phyloP scores from a whole-genome alignment of 2,113 vertebrate genomes.

The Gopherus evgoodei region DNA sequence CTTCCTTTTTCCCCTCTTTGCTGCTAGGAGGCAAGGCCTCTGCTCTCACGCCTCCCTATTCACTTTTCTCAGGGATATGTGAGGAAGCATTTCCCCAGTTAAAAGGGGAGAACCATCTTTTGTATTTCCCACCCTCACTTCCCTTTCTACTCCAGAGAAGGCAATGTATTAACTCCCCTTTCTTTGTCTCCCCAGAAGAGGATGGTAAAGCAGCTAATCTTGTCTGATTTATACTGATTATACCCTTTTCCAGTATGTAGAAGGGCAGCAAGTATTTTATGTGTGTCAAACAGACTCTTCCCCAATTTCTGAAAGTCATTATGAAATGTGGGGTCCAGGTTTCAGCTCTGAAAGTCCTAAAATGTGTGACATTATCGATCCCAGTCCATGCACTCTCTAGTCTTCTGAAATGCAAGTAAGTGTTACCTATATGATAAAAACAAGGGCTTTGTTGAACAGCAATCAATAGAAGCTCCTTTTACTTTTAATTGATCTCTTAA shows the following conservation, averaged over 20 bases:
- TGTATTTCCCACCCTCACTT: background rate
- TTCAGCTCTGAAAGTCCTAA: background rate
- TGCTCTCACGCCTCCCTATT: fast-evolving
- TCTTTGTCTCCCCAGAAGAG: fast-evolving
- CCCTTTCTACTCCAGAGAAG: background rate
- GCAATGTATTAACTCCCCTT: background rate
- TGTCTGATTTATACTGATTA: background rate
- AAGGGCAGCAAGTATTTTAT: background rate
- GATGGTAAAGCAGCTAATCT: background rate
- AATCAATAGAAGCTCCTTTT: background rate
- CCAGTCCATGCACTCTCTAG: background rate
- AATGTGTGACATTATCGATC: background rate
- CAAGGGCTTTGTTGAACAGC: background rate
- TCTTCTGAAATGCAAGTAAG: background rate
- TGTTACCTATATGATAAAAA: background rate
- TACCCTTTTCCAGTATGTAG: background rate
- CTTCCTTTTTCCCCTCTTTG: background rate
- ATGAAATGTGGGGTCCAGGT: background rate
- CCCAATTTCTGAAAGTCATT: background rate
- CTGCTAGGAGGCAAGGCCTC: background rate
- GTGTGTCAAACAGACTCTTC: background rate
- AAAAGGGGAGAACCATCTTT: background rate
- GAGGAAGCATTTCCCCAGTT: background rate
- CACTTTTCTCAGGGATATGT: background rate
- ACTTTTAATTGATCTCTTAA: background rate